These are phyloP conservation scores for Prosopocoilus inquinatus DNA, from an alignment of 2,888 invertebrate genomes.

Conservation along the genomic window DNA sequence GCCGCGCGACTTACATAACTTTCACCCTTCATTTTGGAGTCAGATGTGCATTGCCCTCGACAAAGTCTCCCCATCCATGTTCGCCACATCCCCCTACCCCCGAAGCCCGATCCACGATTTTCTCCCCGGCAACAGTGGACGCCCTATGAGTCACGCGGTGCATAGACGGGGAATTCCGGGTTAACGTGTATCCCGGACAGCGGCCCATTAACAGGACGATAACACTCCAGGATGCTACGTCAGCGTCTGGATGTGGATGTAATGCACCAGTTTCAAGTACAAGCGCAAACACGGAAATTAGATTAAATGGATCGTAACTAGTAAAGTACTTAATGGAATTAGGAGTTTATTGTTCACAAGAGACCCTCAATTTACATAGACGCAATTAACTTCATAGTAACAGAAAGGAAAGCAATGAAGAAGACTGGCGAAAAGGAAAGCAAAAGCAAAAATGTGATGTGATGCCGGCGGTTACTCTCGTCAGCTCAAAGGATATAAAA, in stretches of 20 bases:
- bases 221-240: constrained; percentile 9
- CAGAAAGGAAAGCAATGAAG: too few species aligned
- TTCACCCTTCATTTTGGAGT: constrained; percentile 1
- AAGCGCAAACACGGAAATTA: too few species aligned
- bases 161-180: constrained; percentile 18
- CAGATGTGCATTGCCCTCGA: constrained; percentile 1
- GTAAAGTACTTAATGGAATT: too few species aligned
- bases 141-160: constrained; percentile 26
- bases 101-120: constrained; percentile 3
- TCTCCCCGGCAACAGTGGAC: constrained; percentile 22
- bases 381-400: too few species aligned
- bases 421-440: too few species aligned
- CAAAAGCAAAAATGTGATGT: too few species aligned
- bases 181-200: constrained; percentile 1
- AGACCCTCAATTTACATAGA: too few species aligned
- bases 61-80: not conserved
- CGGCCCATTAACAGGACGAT: constrained; percentile 11
- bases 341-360: too few species aligned
- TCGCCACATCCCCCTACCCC: constrained; percentile 1
- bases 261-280: not conserved
- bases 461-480: too few species aligned
- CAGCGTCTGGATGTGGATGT: constrained; percentile 1
- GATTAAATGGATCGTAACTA: too few species aligned
- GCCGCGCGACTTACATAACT: not conserved
- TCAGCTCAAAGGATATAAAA: too few species aligned